phyloP scores from a whole-genome alignment of 2,888 invertebrate species.

The Drosophila barbarae region DNA sequence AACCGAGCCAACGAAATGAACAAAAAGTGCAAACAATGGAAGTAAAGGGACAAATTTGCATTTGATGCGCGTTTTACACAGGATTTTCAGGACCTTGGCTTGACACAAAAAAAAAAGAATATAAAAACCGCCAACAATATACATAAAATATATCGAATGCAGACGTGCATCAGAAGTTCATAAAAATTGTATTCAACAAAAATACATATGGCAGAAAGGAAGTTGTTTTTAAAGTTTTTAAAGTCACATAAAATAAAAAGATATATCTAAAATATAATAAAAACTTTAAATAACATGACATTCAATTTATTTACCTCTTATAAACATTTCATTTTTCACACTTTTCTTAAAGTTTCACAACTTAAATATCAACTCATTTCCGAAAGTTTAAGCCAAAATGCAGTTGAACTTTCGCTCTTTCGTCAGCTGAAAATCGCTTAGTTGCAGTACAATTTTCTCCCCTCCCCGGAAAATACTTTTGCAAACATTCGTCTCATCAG shows the following conservation, averaged over 20 bases:
- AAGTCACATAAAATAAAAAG: background rate
- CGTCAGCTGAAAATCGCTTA: conserved; percentile 1
- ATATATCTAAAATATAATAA: background rate
- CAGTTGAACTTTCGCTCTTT: background rate
- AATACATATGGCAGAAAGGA: conserved; percentile 2
- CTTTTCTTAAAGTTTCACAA: background rate
- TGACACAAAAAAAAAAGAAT: conserved; percentile 11
- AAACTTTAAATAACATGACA: background rate
- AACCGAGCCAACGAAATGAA: conserved; percentile 8
- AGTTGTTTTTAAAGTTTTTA: conserved; percentile 16
- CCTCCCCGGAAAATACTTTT: conserved; percentile 2
- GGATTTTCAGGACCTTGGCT: conserved; percentile 22
- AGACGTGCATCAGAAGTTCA: conserved; percentile 28
- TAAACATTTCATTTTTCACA: background rate
- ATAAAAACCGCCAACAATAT: conserved; percentile 39
- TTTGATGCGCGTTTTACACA: conserved; percentile 50
- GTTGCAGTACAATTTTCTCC: conserved; percentile 1
- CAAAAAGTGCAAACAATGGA: conserved; percentile 18
- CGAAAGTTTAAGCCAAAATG: background rate
- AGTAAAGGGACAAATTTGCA: conserved; percentile 49
- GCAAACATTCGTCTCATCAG: conserved; percentile 19
- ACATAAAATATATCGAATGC: conserved; percentile 45
- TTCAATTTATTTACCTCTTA: background rate
- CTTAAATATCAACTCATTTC: background rate
- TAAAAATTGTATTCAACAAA: conserved; percentile 40